phyloP scores from a whole-genome alignment of 2,888 invertebrate genomes.

The Adineta ricciae region DNA sequence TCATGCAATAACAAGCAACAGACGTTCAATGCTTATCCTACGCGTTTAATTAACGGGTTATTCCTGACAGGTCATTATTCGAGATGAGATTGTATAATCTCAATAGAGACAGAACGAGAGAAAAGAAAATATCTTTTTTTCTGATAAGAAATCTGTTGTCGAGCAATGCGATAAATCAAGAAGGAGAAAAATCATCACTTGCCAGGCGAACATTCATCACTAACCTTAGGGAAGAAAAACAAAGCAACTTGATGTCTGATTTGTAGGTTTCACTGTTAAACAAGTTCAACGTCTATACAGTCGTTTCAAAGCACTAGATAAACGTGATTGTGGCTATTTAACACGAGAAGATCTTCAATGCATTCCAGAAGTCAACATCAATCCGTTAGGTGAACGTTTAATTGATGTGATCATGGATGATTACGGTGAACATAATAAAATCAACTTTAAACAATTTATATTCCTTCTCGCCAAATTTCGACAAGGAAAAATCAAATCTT shows the following conservation, averaged over 20 bases:
- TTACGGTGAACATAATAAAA: slow-evolving; percentile 17
- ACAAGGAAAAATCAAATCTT: not conserved
- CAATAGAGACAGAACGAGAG: no score
- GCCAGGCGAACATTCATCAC: no score
- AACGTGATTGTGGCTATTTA: slow-evolving; percentile 1
- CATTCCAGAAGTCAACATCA: not conserved
- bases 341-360: slow-evolving; percentile 8
- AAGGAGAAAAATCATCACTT: not conserved
- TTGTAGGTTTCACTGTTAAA: not conserved
- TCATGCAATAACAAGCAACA: no score
- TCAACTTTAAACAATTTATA: slow-evolving; percentile 20
- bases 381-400: slow-evolving; percentile 1
- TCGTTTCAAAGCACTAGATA: slow-evolving; percentile 4
- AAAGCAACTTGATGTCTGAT: no score
- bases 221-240: no score
- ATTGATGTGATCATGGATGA: not conserved
- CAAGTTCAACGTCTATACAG: slow-evolving; percentile 2
- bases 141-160: not conserved
- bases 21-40: no score
- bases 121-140: not conserved
- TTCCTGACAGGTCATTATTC: no score
- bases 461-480: not conserved
- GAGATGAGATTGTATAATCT: not conserved
- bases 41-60: no score
- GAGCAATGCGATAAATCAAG: not conserved